phyloP scores from a whole-genome alignment of 2,113 vertebrate genomes.

The Bolborhynchus lineola region DNA sequence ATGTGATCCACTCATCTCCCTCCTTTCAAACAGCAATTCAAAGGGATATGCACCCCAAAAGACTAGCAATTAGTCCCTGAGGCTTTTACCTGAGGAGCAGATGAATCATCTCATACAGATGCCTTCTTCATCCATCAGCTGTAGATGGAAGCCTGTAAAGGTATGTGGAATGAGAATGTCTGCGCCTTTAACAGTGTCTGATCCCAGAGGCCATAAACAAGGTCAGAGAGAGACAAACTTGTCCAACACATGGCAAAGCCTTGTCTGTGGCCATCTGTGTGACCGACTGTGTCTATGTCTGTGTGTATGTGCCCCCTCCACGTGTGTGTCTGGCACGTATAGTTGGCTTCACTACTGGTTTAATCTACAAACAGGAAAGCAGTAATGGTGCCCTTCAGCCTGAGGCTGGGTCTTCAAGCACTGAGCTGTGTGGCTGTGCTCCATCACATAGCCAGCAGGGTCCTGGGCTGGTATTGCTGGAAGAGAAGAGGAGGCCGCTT shows the following conservation, averaged over 20 bases:
- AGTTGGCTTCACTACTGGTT: neutral
- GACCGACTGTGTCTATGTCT: accelerated
- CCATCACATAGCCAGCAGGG: neutral
- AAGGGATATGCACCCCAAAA: neutral
- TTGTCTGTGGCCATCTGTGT: accelerated
- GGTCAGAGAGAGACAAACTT: neutral
- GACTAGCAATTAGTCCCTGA: neutral
- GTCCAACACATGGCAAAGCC: accelerated
- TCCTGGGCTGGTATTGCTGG: neutral
- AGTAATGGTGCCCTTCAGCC: neutral
- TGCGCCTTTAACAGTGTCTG: neutral
- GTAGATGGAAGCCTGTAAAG: neutral
- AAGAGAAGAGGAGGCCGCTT: neutral
- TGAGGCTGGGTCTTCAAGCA: accelerated
- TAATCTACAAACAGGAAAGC: neutral
- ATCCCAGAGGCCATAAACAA: neutral
- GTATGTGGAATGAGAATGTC: neutral
- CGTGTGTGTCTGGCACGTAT: neutral
- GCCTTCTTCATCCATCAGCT: neutral
- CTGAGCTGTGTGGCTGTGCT: neutral
- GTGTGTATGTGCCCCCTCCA: neutral
- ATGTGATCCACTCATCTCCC: neutral
- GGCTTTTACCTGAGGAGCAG: neutral
- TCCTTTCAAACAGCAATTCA: neutral
- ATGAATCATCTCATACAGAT: neutral